Percentiles rank a stretch among this genome's conserved stretches.
Evolutionary conservation across 2,113 vertebrate species (phyloP).

Genomic region (Gymnorhina tibicen): DNA sequence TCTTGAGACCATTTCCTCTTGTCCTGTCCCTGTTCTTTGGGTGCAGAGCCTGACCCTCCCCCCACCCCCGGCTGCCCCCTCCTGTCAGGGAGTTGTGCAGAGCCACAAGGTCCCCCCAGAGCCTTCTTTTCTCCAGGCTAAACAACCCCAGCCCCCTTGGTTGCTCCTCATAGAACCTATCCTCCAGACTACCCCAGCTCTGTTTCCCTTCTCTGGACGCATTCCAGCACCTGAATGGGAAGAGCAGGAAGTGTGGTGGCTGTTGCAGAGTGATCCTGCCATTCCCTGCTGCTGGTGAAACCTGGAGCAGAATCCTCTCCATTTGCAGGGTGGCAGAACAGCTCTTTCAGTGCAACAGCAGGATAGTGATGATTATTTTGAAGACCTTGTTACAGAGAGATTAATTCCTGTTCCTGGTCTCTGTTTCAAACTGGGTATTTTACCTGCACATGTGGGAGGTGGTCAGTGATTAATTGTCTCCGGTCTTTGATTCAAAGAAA

Average conservation of each 20-base stretch:
- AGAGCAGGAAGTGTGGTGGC: accelerated
- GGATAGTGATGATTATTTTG: not conserved
- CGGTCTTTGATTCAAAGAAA: not conserved
- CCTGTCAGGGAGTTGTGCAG: not conserved
- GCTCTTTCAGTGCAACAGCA: not conserved
- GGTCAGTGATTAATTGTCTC: not conserved
- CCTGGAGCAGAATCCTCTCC: not conserved
- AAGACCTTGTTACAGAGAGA: not conserved
- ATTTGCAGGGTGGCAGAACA: not conserved
- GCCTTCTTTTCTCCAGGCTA: not conserved
- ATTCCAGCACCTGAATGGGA: not conserved
- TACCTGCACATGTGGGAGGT: not conserved
- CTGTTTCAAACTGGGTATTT: not conserved
- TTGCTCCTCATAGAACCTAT: not conserved
- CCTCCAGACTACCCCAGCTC: not conserved
- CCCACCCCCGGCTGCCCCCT: no score
- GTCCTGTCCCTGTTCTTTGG: not conserved
- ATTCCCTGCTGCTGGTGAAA: accelerated
- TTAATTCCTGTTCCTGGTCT: not conserved
- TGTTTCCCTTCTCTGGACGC: not conserved
- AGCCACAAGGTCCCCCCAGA: not conserved
- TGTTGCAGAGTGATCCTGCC: accelerated
- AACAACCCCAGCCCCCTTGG: not conserved
- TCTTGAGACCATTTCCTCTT: not conserved
- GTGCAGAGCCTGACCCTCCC: not conserved